Conservation (phyloP, 2,797 vertebrate species). For the Meriones psammophilus region DNA sequence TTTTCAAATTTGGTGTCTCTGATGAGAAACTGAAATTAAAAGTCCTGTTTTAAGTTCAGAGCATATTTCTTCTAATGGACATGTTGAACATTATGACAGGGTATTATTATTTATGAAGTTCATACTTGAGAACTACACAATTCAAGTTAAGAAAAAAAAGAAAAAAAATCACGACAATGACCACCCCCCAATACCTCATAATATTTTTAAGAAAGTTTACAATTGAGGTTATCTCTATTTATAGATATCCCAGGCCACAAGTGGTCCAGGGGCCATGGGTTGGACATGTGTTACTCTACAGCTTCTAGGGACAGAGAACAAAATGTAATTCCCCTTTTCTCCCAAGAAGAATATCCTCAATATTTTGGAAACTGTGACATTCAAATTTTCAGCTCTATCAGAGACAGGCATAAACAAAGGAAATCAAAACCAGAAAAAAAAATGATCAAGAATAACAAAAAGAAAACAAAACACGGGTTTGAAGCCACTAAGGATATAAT, state of each 20-base stretch:
- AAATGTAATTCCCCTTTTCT: neutral
- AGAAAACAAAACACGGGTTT: slow-evolving; percentile 4
- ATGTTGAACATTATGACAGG: neutral
- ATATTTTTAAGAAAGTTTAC: neutral
- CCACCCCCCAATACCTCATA: neutral
- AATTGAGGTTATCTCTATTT: neutral
- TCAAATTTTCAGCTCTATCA: neutral
- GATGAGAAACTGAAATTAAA: neutral
- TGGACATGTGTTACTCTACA: neutral
- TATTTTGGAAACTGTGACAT: slow-evolving; percentile 3
- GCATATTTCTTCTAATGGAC: neutral
- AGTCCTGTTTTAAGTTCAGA: neutral
- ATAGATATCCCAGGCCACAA: neutral
- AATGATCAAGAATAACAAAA: slow-evolving; percentile 6
- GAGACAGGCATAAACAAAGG: neutral
- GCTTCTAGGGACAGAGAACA: neutral
- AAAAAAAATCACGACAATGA: neutral
- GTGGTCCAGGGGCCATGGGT: neutral
- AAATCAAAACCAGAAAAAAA: slow-evolving; percentile 23
- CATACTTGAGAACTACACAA: neutral
- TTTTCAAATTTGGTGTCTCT: neutral
- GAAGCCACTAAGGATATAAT: neutral
- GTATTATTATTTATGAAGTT: neutral
- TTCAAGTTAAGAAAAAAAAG: neutral
- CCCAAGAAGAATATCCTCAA: neutral